Evolutionary conservation across 2,797 vertebrate genomes (phyloP), one percentile per base, ranked within the genome.

Genomic region (Falco novaeseelandiae): DNA sequence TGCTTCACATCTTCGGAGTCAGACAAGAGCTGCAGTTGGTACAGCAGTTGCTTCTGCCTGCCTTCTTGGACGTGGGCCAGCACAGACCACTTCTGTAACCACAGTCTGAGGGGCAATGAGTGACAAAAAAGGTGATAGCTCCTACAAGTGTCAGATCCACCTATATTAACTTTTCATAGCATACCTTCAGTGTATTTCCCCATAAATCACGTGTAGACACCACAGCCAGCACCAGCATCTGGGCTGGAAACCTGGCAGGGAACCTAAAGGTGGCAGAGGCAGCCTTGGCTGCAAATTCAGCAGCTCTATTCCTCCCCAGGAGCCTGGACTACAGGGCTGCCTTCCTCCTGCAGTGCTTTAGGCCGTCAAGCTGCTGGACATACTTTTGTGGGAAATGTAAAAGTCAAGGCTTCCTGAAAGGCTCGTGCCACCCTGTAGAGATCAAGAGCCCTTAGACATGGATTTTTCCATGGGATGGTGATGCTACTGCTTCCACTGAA

Each of bases 341-440:
- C 83, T 58, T 59, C 25, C 42, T 38, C 54, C 52, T 54, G 20
- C 51, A 66, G 0, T 27, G 26, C 34, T 89, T 59, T 36, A 40
- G 83, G 22, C 19, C 48, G 49, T 58, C 32, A 67, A 61, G 40
- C 17, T 84, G 23, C 30, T 22, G 49, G 63, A 36, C 30, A 18
- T 17, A 20, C 2, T 65, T 93, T 9, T 51, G 66, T 51, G 73
- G 20, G 26, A 70, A 80, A 70, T 18, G 18, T 34, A 42, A 25
- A 82, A 76, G 67, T 40, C n/a, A 44, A 27, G 14, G 12, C 26
- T 59, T 78, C 82, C 58, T 61, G 15, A 91, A 90, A 65, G 40
- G 40, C 6, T 34, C 0, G 0, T 57, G 36, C 8, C 29, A 21
- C 21, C 86, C 66, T 2, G 6, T 19, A 57, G 67, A 57, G 14